Evolutionary conservation across 92 coral and sea anemone species (phyloP).

Genomic region (Scolanthus callimorphus): DNA sequence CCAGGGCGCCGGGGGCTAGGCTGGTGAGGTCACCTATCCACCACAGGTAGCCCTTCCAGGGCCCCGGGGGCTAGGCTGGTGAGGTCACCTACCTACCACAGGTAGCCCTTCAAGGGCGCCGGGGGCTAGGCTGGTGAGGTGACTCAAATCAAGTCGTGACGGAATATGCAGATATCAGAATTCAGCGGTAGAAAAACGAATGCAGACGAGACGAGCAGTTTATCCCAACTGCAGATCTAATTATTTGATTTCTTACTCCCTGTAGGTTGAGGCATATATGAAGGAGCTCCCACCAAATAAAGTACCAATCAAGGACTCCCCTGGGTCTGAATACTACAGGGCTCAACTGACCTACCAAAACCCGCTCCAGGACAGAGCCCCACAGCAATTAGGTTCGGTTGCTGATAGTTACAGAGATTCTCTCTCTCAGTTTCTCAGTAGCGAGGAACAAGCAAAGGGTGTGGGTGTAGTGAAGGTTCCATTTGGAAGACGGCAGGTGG

Average conservation of each 20-base stretch:
- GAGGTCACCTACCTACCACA: too few species aligned
- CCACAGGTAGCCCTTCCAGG: too few species aligned
- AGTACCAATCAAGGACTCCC: slow-evolving; percentile 55
- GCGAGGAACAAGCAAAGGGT: slow-evolving; percentile 64
- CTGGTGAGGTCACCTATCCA: too few species aligned
- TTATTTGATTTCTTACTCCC: background rate
- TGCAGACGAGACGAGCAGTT: too few species aligned
- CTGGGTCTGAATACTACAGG: slow-evolving; percentile 62
- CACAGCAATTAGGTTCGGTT: slow-evolving; percentile 49
- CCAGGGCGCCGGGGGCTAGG: too few species aligned
- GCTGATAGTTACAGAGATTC: slow-evolving; percentile 74
- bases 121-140: too few species aligned
- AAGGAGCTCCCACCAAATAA: slow-evolving; percentile 68
- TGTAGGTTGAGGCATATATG: slow-evolving; percentile 74
- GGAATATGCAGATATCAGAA: too few species aligned
- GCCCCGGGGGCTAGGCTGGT: too few species aligned
- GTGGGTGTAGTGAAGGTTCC: slow-evolving; percentile 73
- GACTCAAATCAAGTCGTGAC: too few species aligned
- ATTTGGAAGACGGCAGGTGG: slow-evolving; percentile 75
- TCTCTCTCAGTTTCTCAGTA: slow-evolving; percentile 75
- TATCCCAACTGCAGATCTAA: too few species aligned
- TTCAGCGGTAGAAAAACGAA: too few species aligned
- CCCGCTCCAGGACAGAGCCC: slow-evolving; percentile 78
- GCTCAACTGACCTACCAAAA: slow-evolving; percentile 58
- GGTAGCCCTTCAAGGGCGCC: too few species aligned